Base-by-base conservation (phyloP, 2,797 vertebrate genomes). In the Sciurus vulgaris region DNA sequence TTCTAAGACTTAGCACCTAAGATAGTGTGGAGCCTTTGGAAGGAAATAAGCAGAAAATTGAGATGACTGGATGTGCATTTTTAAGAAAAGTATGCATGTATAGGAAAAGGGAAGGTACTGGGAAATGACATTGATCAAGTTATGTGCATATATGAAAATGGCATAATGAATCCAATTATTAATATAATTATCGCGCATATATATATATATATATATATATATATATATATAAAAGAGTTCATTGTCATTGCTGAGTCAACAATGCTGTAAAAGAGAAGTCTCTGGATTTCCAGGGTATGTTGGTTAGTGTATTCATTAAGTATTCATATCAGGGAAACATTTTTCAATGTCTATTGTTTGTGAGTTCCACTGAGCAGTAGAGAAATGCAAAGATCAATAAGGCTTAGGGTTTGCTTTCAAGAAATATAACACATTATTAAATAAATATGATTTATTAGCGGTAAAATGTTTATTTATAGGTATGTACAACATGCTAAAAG, bases 391-490 rank as follows among this genome's bases (percentile, higher is more conserved):
- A 94, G 54, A 96, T 87, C 70, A 89, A 81, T 92, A 89, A 49
- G 15, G 35, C 47, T 89, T 76, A 89, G 28, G 86, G 30, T 89
- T 86, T 95, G 61, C 85, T 91, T 94, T 96, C 44, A 79, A 91
- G 86, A 93, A 91, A 74, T 93, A 13, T 83, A 93, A 78, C 30
- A 92, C 44, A 73, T 89, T 88, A 74, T 87, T 92, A 96, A 94
- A 86, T 89, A 93, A 95, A 93, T 89, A 77, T 88, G 67, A 87
- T 86, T 77, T 94, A 86, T 96, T 74, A 88, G 26, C 92, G 47
- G 54, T 70, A 82, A 82, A 91, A 86, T 72, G 65, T 78, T n/a
- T 95, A 91, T 65, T 91, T 89, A 78, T 41, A 89, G 51, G 10
- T 63, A 54, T 72, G 28, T 41, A 84, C 11, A 90, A 87, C 81